These are phyloP conservation scores for Diacarnus erythraeanus DNA, from an alignment of 37 sponge, comb jelly and placozoan species.

Conservation along the genomic window DNA sequence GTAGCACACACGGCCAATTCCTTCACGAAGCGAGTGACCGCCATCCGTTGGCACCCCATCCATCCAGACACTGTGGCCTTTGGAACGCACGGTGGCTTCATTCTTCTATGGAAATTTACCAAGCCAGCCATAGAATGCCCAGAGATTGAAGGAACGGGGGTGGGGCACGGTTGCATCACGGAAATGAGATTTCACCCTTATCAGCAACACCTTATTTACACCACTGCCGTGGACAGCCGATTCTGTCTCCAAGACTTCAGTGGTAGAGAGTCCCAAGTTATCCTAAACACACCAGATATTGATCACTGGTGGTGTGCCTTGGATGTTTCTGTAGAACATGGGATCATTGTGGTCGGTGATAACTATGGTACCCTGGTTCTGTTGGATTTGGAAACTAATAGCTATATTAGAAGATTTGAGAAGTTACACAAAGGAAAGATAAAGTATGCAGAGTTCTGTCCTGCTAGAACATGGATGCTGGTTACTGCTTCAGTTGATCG, in stretches of 20 bases:
- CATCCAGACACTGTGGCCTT: constrained; percentile 42
- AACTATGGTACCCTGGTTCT: constrained; percentile 40
- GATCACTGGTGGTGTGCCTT: constrained; percentile 45
- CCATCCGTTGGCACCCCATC: constrained; percentile 55
- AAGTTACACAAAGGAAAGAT: constrained; percentile 62
- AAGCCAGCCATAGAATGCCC: not conserved
- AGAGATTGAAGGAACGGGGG: constrained; percentile 51
- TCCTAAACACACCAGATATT: constrained; percentile 42
- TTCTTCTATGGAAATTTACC: constrained; percentile 44
- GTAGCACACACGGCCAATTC: constrained; percentile 42
- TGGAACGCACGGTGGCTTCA: constrained; percentile 67
- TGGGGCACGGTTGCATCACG: constrained; percentile 61
- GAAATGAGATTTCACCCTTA: constrained; percentile 53
- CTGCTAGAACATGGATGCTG: constrained; percentile 27
- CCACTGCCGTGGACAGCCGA: constrained; percentile 55
- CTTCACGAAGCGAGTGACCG: constrained; percentile 54
- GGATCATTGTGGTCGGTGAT: constrained; percentile 43
- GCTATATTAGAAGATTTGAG: constrained; percentile 3
- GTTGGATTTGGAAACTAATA: constrained; percentile 24
- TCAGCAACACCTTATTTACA: constrained; percentile 39
- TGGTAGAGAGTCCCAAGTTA: constrained; percentile 42
- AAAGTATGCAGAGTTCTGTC: constrained; percentile 61
- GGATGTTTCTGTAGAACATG: not conserved
- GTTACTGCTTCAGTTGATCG: constrained; percentile 61
- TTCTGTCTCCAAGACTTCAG: constrained; percentile 52